Evolutionary conservation across 1,140 invertebrate species (phyloP), one percentile per base, ranked within the genome.

Genomic region (Drosophila leontia): DNA sequence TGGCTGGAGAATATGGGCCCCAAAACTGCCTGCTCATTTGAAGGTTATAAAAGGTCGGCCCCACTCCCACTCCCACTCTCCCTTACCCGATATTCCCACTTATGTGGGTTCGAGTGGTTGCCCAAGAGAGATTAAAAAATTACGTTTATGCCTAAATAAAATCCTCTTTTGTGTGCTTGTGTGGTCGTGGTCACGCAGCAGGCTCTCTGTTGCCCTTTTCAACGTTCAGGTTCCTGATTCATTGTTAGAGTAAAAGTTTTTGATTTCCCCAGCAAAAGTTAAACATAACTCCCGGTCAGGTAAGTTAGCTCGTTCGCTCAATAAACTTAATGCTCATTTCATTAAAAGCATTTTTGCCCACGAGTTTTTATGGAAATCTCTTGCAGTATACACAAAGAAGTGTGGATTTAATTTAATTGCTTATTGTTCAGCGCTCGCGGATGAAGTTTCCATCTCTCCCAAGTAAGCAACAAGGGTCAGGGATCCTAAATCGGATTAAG

Each of bases 11-110:
- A 63, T 44, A 50, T 65, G 65, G 65, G 64, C 39, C 48, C 75
- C 42, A 68, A 79, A 86, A 77, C 63, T 82, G 84, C 61, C 42
- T 75, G 69, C 80, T 78, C 84, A 88, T 87, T 87, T 88, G 44
- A 76, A 90, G 84, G 84, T 90, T 81, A 72, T 72, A 62, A 84
- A 88, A 88, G 85, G 84, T 88, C 84, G 61, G 45, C 29, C 45
- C 34, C 23, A 11, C 55, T 29, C 26, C 5, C 26, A 29, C 42
- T 29, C 41, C 7, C 42, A 9, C 56, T 35, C 37, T 61, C 23
- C 23, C 45, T 4, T 23, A 13, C 3, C 45, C 35, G 34, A 67
- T 60, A 39, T 37, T 12, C 39, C 58, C 75, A 75, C 75, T 67
- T 72, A 59, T 70, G 67, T 50, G 67, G 37, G 32, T 60, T 71